These are phyloP conservation scores for Dreissena polymorpha DNA, from an alignment of 1,140 invertebrate genomes.

Conservation along the genomic window DNA sequence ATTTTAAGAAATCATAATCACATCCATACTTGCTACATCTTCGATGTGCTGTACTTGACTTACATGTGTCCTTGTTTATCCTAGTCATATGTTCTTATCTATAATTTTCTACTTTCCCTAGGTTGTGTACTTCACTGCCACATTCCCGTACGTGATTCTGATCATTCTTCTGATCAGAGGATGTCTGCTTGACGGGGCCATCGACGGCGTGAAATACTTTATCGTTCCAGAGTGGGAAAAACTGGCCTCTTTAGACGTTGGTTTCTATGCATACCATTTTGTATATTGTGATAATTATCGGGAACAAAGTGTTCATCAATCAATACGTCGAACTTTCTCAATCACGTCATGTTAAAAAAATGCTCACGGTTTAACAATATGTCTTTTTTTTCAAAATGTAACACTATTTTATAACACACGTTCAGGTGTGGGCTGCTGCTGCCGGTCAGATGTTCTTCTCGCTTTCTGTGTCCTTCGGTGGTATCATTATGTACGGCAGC, in stretches of 20 bases:
- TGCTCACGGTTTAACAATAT: too few relatives aligned
- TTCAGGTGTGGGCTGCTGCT: slow-evolving; percentile 92
- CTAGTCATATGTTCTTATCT: not conserved
- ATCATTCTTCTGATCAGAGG: slow-evolving; percentile 90
- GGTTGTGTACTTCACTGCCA: slow-evolving; percentile 87
- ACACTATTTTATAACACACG: not conserved
- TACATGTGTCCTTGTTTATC: too few relatives aligned
- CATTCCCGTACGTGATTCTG: slow-evolving; percentile 92
- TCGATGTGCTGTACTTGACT: too few relatives aligned
- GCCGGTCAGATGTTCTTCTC: slow-evolving; percentile 96
- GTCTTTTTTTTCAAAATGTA: too few relatives aligned
- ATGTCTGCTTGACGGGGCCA: slow-evolving; percentile 89
- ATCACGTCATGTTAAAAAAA: too few relatives aligned
- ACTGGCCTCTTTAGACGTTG: slow-evolving; percentile 63
- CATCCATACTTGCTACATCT: too few relatives aligned
- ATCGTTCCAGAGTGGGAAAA: slow-evolving; percentile 66
- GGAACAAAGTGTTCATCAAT: too few relatives aligned
- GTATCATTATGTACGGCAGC: slow-evolving; percentile 95
- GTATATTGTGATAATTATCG: too few relatives aligned
- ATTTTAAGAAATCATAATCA: too few relatives aligned
- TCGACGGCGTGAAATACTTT: slow-evolving; percentile 87
- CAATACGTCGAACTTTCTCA: too few relatives aligned
- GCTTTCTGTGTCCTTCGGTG: slow-evolving; percentile 94
- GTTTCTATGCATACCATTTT: not conserved
- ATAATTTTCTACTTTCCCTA: slow-evolving; percentile 32